Percentiles rank a stretch among this genome's conserved stretches.
Conservation (phyloP, 2,113 vertebrate species). For the Macroglossus sobrinus region DNA sequence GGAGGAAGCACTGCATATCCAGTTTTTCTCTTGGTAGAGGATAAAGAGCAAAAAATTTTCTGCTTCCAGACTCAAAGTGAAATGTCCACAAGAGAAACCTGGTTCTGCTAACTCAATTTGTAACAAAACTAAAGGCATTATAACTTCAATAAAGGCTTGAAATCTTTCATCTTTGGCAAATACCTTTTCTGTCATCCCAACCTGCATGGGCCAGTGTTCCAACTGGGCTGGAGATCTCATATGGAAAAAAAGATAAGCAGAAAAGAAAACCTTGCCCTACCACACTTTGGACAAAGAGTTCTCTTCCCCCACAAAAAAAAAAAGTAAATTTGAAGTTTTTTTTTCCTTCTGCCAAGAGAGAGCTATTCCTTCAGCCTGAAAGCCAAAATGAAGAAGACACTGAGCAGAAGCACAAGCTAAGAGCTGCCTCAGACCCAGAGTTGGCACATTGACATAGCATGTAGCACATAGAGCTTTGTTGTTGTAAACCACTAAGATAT, state of each 20-base stretch:
- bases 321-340: not conserved
- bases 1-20: not conserved
- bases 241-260: not conserved
- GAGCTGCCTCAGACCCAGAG: not conserved
- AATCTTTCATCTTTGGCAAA: not conserved
- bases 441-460: not conserved
- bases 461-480: not conserved
- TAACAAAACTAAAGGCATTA: not conserved
- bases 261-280: not conserved
- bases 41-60: not conserved
- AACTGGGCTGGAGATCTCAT: not conserved
- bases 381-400: not conserved
- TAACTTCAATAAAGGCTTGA: not conserved
- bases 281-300: not conserved
- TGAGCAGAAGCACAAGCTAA: not conserved
- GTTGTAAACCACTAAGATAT: not conserved
- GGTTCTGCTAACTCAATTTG: not conserved
- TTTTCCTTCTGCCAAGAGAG: not conserved
- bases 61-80: not conserved
- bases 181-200: not conserved
- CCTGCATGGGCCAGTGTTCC: not conserved
- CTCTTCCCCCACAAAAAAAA: not conserved
- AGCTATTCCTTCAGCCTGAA: not conserved
- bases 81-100: not conserved
- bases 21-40: not conserved